phyloP scores from a whole-genome alignment of 2,113 vertebrate genomes.

The Rhinolophus ferrumequinum region DNA sequence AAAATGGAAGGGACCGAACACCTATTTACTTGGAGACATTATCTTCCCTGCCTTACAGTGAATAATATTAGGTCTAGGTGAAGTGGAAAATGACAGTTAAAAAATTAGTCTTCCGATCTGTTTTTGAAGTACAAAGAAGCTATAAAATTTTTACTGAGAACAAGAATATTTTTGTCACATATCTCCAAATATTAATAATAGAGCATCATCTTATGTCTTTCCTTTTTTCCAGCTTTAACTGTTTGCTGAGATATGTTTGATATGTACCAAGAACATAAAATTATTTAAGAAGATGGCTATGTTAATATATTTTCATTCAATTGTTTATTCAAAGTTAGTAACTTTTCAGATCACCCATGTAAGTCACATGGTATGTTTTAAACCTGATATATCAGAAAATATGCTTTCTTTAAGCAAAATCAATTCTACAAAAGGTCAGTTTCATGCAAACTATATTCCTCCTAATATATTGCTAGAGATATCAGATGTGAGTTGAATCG shows the following conservation, averaged over 20 bases:
- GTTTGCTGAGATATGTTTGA: neutral
- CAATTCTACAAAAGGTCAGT: neutral
- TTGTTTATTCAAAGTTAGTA: neutral
- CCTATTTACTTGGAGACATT: neutral
- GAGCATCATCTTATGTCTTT: neutral
- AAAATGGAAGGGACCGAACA: neutral
- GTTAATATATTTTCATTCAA: neutral
- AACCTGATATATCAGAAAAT: neutral
- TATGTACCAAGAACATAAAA: accelerated
- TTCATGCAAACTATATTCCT: neutral
- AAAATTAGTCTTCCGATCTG: neutral
- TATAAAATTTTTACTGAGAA: neutral
- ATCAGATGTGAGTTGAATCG: too few relatives aligned
- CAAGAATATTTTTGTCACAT: neutral
- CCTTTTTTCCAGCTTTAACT: neutral
- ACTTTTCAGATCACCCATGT: neutral
- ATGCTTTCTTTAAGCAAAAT: neutral
- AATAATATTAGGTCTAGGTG: neutral
- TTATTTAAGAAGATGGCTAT: too few relatives aligned
- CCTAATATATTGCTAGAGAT: neutral
- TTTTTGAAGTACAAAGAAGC: neutral
- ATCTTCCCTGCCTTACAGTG: accelerated
- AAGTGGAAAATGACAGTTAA: accelerated
- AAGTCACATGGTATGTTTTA: neutral
- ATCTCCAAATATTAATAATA: neutral